Conservation (phyloP, 2,888 invertebrate species). For the Pseudoips prasinana region DNA sequence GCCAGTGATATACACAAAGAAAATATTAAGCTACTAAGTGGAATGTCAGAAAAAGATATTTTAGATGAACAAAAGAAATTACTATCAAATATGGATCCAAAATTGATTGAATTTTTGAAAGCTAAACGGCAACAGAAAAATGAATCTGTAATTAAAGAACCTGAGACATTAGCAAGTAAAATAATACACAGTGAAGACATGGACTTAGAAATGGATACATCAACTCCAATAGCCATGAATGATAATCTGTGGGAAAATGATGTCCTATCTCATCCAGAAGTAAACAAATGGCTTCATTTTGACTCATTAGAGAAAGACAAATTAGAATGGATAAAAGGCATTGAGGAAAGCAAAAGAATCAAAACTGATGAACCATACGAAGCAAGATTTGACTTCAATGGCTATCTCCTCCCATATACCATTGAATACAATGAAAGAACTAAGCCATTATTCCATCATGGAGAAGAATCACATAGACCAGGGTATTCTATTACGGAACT, state of each 20-base stretch:
- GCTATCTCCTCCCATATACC: slow-evolving; percentile 87
- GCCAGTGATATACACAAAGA: slow-evolving; percentile 86
- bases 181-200: slow-evolving; percentile 35
- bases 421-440: slow-evolving; percentile 80
- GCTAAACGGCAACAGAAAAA: slow-evolving; percentile 43
- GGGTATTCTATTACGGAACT: slow-evolving; percentile 96
- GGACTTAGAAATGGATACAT: slow-evolving; percentile 57
- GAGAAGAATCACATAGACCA: slow-evolving; percentile 94
- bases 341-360: slow-evolving; percentile 79
- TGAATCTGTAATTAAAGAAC: slow-evolving; percentile 6
- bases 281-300: slow-evolving; percentile 92
- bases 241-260: slow-evolving; percentile 77
- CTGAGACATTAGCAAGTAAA: slow-evolving; percentile 7
- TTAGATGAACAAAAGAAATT: slow-evolving; percentile 87
- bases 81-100: slow-evolving; percentile 83
- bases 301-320: slow-evolving; percentile 93
- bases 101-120: slow-evolving; percentile 85
- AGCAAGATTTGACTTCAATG: slow-evolving; percentile 92
- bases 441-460: slow-evolving; percentile 93
- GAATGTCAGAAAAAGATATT: slow-evolving; percentile 89
- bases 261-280: slow-evolving; percentile 81
- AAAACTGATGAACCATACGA: slow-evolving; percentile 85
- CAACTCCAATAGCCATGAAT: slow-evolving; percentile 31
- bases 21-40: slow-evolving; percentile 84
- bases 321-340: slow-evolving; percentile 92